Percentiles rank a stretch among this genome's conserved stretches.
phyloP scores from a whole-genome alignment of 2,888 invertebrate species.

The Amblyjoppa fuscipennis region DNA sequence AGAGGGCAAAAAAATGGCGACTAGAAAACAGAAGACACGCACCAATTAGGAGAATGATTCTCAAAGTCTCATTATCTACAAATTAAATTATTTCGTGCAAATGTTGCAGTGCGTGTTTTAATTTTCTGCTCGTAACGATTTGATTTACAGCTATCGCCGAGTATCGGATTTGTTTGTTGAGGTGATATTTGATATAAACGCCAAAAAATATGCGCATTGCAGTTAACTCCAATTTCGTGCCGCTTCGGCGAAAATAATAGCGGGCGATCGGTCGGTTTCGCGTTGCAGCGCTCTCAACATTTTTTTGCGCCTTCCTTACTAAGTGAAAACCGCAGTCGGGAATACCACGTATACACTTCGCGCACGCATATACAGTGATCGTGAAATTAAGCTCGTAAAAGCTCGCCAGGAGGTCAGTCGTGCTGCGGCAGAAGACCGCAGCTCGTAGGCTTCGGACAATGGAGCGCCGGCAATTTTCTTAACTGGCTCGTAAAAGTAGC shows the following conservation, averaged over 20 bases:
- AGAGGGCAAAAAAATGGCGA: neutral
- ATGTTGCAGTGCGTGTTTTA: neutral
- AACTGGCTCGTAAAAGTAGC: slow-evolving; percentile 16
- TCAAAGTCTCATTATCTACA: neutral
- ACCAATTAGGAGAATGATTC: neutral
- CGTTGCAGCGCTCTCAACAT: neutral
- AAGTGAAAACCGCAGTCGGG: neutral
- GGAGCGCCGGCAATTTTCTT: slow-evolving; percentile 9
- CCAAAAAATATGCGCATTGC: slow-evolving; percentile 6
- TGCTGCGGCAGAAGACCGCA: slow-evolving; percentile 14
- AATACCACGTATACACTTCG: neutral
- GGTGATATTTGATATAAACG: neutral
- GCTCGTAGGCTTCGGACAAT: slow-evolving; percentile 14
- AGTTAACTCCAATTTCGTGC: slow-evolving; percentile 18
- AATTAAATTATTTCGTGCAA: neutral
- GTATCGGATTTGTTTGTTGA: neutral
- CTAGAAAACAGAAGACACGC: neutral
- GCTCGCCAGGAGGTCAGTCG: slow-evolving; percentile 15
- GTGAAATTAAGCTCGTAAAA: slow-evolving; percentile 24
- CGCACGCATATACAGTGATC: neutral
- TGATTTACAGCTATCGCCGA: neutral
- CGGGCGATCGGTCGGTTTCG: neutral
- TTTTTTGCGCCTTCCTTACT: neutral
- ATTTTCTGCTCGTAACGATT: neutral
- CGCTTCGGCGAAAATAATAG: neutral